Conservation (phyloP, 2,888 invertebrate species). For the Myopa testacea region DNA sequence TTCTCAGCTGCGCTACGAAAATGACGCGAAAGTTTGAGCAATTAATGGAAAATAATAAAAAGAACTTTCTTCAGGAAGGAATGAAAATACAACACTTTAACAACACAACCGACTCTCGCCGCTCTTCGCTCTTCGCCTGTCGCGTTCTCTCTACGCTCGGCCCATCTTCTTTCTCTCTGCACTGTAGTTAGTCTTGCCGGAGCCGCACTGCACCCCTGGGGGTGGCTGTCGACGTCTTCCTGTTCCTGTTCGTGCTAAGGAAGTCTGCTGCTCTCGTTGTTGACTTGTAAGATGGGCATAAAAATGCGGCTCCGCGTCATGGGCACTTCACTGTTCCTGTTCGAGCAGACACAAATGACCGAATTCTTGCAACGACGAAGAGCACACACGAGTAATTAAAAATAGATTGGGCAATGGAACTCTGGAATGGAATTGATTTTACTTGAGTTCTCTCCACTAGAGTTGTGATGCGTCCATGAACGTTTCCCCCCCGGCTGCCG, state of each 20-base stretch:
- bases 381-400: too few relatives aligned
- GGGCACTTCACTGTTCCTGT: too few relatives aligned
- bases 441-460: too few relatives aligned
- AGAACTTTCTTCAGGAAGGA: slow-evolving; percentile 8
- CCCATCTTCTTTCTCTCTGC: neutral
- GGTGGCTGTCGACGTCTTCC: neutral
- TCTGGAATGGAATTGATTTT: too few relatives aligned
- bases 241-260: neutral
- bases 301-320: neutral
- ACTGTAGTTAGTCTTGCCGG: neutral
- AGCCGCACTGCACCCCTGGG: neutral
- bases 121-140: neutral
- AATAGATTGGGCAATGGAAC: too few relatives aligned
- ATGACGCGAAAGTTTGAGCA: neutral
- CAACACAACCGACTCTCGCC: neutral
- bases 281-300: neutral
- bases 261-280: neutral
- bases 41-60: slow-evolving; percentile 26
- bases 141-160: neutral
- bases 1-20: slow-evolving; percentile 13
- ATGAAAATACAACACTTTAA: neutral
- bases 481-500: too few relatives aligned
- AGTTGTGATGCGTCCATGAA: too few relatives aligned
- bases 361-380: too few relatives aligned
- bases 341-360: too few relatives aligned